A percentile compares a stretch with the other conserved stretches of the same genome.
These are phyloP conservation scores for Dicroscelio sp. DNA, from an alignment of 2,888 invertebrate genomes.

Conservation along the genomic window DNA sequence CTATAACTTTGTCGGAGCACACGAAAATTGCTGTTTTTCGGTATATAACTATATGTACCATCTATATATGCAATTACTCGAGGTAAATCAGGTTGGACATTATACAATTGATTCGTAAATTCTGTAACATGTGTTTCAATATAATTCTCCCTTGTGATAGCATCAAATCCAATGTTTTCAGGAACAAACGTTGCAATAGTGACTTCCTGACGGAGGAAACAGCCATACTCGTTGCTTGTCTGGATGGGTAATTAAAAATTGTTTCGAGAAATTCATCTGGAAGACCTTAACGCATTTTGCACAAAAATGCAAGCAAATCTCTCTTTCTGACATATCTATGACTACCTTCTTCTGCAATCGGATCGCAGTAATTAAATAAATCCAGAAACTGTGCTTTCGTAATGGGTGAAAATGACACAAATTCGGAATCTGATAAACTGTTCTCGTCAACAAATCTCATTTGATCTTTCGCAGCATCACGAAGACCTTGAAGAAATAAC, in stretches of 20 bases:
- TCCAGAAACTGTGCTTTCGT: too few species aligned
- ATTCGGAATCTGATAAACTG: too few species aligned
- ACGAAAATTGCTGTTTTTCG: constrained; percentile 74
- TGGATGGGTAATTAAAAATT: background rate
- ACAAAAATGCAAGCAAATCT: background rate
- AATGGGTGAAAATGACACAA: too few species aligned
- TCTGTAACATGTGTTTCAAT: constrained; percentile 43
- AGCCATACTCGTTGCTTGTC: constrained; percentile 7
- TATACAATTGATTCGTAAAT: constrained; percentile 71
- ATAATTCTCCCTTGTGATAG: too few species aligned
- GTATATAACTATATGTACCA: constrained; percentile 71
- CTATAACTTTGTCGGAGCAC: constrained; percentile 66
- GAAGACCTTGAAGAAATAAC: too few species aligned
- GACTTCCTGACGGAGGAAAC: background rate
- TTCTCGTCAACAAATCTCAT: too few species aligned
- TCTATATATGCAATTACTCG: constrained; percentile 64
- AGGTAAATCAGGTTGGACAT: constrained; percentile 64
- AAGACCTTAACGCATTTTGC: background rate
- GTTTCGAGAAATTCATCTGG: constrained; percentile 8
- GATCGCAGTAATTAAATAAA: background rate
- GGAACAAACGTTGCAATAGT: constrained; percentile 16
- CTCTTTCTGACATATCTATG: background rate
- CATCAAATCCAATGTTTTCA: background rate
- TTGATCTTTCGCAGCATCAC: too few species aligned
- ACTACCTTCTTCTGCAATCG: background rate